These are phyloP conservation scores for Rhagonycha lutea DNA, from an alignment of 2,888 invertebrate species.

Conservation along the genomic window DNA sequence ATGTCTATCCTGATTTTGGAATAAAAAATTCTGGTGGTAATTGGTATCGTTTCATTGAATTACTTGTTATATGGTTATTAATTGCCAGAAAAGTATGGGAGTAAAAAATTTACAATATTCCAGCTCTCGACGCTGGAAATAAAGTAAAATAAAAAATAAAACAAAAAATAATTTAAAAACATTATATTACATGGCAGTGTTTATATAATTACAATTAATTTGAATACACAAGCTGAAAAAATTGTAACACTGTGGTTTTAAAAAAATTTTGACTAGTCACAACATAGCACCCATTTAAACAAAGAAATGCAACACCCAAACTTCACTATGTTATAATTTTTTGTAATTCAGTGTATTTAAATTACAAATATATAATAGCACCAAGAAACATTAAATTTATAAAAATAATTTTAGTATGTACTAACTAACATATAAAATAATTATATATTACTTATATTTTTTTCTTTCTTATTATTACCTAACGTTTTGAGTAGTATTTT, in stretches of 20 bases:
- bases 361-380: slow-evolving; percentile 18
- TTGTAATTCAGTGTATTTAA: slow-evolving; percentile 11
- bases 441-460: slow-evolving; percentile 6
- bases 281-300: slow-evolving; percentile 12
- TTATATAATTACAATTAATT: slow-evolving; percentile 32
- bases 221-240: slow-evolving; percentile 10
- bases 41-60: no score
- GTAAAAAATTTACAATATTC: no score
- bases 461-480: not conserved
- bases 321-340: not conserved
- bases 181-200: slow-evolving; percentile 55
- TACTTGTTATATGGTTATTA: no score
- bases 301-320: slow-evolving; percentile 7
- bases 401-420: slow-evolving; percentile 16
- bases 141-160: not conserved
- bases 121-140: no score
- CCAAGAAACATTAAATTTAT: slow-evolving; percentile 17
- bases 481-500: not conserved
- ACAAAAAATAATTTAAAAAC: slow-evolving; percentile 9
- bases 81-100: no score
- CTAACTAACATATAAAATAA: slow-evolving; percentile 9
- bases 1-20: no score
- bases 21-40: no score
- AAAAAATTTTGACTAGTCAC: slow-evolving; percentile 40
- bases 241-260: slow-evolving; percentile 6